Percentiles rank a stretch among this genome's conserved stretches.
Conservation (phyloP, 2,113 vertebrate genomes). For the Toxostoma redivivum region DNA sequence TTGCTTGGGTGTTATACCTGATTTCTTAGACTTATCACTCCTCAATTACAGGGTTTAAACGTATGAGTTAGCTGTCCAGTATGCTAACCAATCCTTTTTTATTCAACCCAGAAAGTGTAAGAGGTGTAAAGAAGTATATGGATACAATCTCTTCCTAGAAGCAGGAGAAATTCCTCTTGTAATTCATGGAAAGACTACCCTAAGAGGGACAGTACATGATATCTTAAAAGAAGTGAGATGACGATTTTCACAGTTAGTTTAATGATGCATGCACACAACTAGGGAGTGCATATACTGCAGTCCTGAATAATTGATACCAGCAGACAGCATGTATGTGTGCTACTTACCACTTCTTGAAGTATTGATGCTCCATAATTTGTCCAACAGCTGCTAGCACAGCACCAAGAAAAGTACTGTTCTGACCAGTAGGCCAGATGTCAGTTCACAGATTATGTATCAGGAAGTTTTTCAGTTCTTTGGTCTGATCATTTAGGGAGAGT, state of each 20-base stretch:
- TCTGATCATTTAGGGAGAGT: not conserved
- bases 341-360: not conserved
- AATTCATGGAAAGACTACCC: not conserved
- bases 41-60: not conserved
- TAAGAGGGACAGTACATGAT: accelerated
- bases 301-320: not conserved
- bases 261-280: not conserved
- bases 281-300: not conserved
- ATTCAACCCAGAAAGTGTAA: not conserved
- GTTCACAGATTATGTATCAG: not conserved
- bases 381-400: not conserved
- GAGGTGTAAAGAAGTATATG: not conserved
- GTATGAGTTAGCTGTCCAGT: not conserved
- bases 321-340: not conserved
- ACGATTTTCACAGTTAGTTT: not conserved
- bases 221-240: not conserved
- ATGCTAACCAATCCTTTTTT: not conserved
- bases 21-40: not conserved
- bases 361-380: not conserved
- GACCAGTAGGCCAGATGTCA: not conserved
- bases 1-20: not conserved
- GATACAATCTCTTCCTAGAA: not conserved
- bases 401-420: not conserved
- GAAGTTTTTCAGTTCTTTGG: not conserved
- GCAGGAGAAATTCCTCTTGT: not conserved